Evolutionary conservation across 1,140 invertebrate genomes (phyloP).

Genomic region (Drosophila nebulosa): DNA sequence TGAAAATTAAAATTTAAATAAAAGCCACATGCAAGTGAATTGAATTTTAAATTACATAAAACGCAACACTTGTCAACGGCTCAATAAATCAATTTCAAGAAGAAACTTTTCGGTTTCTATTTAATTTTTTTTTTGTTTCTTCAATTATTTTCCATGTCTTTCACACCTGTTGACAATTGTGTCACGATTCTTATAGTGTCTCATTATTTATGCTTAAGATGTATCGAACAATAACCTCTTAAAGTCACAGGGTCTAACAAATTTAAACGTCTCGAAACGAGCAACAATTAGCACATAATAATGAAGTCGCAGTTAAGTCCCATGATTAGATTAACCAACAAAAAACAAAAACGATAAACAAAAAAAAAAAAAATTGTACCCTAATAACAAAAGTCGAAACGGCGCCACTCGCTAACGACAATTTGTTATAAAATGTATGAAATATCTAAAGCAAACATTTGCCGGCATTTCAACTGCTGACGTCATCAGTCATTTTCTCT

Average conservation of each 20-base stretch:
- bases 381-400: slow-evolving; percentile 14
- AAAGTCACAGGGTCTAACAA: background rate
- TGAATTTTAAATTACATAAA: slow-evolving; percentile 22
- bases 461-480: background rate
- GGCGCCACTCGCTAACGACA: slow-evolving; percentile 1
- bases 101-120: background rate
- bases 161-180: slow-evolving; percentile 49
- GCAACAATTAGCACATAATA: slow-evolving; percentile 18
- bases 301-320: slow-evolving; percentile 19
- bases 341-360: slow-evolving; percentile 12
- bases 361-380: background rate
- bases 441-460: background rate
- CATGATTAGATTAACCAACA: slow-evolving; percentile 58
- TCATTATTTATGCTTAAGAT: slow-evolving; percentile 35
- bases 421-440: background rate
- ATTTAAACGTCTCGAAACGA: background rate
- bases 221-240: background rate
- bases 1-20: slow-evolving; percentile 4
- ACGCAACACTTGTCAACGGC: background rate
- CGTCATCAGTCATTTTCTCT: background rate
- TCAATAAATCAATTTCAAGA: background rate
- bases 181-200: slow-evolving; percentile 20
- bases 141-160: slow-evolving; percentile 14
- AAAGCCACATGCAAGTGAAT: slow-evolving; percentile 16
- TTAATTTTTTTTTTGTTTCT: background rate